phyloP scores from a whole-genome alignment of 1,140 invertebrate genomes.

The Akabosia matsudoensis region DNA sequence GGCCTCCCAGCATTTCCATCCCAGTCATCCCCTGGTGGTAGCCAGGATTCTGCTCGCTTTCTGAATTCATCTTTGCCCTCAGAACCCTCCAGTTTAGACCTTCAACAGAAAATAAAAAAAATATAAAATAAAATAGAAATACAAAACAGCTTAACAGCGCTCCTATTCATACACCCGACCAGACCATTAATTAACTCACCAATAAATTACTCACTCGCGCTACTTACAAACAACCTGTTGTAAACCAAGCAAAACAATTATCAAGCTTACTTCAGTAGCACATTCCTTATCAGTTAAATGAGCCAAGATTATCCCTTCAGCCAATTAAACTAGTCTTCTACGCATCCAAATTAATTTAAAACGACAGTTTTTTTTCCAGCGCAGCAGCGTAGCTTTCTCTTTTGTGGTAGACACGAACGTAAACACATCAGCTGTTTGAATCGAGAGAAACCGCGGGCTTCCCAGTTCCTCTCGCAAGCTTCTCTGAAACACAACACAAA shows the following conservation, averaged over 20 bases:
- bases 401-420: background rate
- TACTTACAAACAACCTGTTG: no score
- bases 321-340: background rate
- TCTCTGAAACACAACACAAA: no score
- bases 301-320: background rate
- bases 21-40: background rate
- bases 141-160: no score
- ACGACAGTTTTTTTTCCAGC: background rate
- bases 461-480: background rate
- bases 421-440: background rate
- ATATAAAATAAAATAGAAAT: no score
- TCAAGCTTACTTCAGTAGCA: no score
- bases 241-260: no score
- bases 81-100: background rate
- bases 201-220: no score
- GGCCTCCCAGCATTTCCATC: constrained; percentile 28
- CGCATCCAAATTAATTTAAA: background rate
- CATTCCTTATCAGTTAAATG: no score
- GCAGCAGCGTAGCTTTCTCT: background rate
- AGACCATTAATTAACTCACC: no score
- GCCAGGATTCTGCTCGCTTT: background rate
- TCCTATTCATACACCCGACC: no score
- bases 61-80: background rate
- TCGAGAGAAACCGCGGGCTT: background rate
- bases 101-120: no score